Conservation (phyloP, 2,113 vertebrate species). For the Prunella fulvescens region DNA sequence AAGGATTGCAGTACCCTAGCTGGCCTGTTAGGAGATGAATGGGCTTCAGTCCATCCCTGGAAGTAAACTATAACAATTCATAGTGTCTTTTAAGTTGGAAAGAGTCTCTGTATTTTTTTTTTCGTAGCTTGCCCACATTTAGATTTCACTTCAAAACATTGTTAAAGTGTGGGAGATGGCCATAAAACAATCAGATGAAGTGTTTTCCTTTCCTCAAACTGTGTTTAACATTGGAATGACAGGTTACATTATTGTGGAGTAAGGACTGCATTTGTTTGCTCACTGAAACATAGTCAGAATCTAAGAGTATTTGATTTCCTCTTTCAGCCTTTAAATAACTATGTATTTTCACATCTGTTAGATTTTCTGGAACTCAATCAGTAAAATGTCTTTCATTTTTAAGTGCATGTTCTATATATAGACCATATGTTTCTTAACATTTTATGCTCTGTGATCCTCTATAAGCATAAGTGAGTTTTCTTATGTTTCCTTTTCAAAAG, state of each 20-base stretch:
- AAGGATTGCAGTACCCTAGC: neutral
- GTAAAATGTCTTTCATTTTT: neutral
- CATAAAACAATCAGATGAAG: neutral
- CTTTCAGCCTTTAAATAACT: slow-evolving; percentile 6
- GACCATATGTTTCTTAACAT: neutral
- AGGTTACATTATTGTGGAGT: neutral
- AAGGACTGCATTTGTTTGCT: neutral
- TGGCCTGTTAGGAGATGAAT: neutral
- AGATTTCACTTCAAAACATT: neutral
- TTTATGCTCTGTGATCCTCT: neutral
- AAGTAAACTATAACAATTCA: neutral
- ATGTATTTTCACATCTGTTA: neutral
- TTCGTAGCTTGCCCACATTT: neutral
- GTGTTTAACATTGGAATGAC: neutral
- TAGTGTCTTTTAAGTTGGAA: neutral
- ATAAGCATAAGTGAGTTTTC: neutral
- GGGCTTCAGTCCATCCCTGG: neutral
- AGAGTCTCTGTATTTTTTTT: neutral
- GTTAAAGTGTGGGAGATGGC: neutral
- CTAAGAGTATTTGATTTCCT: neutral
- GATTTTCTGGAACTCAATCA: neutral
- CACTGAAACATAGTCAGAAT: neutral
- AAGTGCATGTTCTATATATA: neutral
- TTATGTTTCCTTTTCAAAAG: neutral
- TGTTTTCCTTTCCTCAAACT: neutral